Conservation (phyloP, 2,797 vertebrate genomes). For the Rhynchonycteris naso region DNA sequence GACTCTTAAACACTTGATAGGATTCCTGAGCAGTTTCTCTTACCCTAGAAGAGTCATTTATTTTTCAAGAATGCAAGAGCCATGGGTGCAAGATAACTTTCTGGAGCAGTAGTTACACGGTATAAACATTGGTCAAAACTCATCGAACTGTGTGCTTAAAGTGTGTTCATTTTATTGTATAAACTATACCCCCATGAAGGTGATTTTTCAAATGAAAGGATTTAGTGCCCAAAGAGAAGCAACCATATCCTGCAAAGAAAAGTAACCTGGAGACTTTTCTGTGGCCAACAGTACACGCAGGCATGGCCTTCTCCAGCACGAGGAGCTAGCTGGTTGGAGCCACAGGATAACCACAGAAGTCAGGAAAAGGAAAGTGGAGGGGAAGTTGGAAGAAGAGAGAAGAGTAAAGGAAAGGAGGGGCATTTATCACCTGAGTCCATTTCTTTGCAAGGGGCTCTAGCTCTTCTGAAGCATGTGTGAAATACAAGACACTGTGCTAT, state of each 20-base stretch:
- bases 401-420: not conserved
- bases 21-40: conserved; percentile 1
- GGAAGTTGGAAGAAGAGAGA: not conserved
- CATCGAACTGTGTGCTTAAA: not conserved
- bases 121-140: not conserved
- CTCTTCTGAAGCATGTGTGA: not conserved
- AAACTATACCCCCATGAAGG: not conserved
- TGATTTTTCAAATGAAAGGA: not conserved
- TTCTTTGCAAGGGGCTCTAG: not conserved
- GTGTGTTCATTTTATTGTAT: not conserved
- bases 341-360: not conserved
- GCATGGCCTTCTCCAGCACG: not conserved
- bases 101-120: not conserved
- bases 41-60: not conserved
- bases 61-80: not conserved
- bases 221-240: not conserved
- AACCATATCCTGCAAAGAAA: not conserved
- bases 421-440: not conserved
- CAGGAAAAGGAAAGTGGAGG: not conserved
- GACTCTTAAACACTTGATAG: conserved; percentile 1
- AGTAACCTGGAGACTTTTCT: not conserved
- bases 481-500: conserved; percentile 2
- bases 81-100: not conserved
- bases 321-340: not conserved
- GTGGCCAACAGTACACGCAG: not conserved